Conservation (phyloP, 1,140 invertebrate genomes). For the Bilobella aurantiaca region DNA sequence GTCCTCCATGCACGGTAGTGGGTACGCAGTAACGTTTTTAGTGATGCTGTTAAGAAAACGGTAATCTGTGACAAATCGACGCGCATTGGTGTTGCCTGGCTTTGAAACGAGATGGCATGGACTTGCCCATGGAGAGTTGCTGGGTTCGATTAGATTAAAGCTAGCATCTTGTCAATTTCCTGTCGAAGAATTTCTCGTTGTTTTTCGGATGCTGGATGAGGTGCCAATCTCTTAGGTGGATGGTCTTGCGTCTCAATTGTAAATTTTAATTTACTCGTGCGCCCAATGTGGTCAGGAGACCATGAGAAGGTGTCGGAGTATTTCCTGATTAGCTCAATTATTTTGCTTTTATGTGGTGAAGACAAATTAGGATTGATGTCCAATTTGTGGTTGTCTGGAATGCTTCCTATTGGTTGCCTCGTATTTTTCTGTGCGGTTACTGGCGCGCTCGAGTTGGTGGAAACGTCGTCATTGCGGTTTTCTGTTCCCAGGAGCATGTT, state of each 20-base stretch:
- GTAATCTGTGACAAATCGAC: slow-evolving; percentile 43
- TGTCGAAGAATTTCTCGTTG: slow-evolving; percentile 36
- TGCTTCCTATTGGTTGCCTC: too few species aligned
- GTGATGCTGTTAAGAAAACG: slow-evolving; percentile 42
- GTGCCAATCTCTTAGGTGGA: slow-evolving; percentile 35
- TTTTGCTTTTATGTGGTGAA: too few species aligned
- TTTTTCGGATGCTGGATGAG: slow-evolving; percentile 35
- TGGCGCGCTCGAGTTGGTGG: too few species aligned
- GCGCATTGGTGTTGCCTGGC: slow-evolving; percentile 38
- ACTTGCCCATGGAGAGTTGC: slow-evolving; percentile 40
- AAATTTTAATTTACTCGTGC: slow-evolving; percentile 22
- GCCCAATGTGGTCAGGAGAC: not conserved
- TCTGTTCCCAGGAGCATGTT: too few species aligned
- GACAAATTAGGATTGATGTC: too few species aligned
- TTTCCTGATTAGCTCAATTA: too few species aligned
- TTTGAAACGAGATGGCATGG: slow-evolving; percentile 42
- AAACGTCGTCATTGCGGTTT: too few species aligned
- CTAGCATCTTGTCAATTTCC: slow-evolving; percentile 37
- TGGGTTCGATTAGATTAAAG: slow-evolving; percentile 38
- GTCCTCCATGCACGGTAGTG: slow-evolving; percentile 42
- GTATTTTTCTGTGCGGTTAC: too few species aligned
- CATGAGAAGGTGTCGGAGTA: too few species aligned
- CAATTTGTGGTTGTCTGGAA: too few species aligned
- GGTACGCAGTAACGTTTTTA: slow-evolving; percentile 36
- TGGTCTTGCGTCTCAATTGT: slow-evolving; percentile 35